Percentiles rank a stretch among this genome's conserved stretches.
These are phyloP conservation scores for Lamprotornis superbus DNA, from an alignment of 2,113 vertebrate genomes.

Conservation along the genomic window DNA sequence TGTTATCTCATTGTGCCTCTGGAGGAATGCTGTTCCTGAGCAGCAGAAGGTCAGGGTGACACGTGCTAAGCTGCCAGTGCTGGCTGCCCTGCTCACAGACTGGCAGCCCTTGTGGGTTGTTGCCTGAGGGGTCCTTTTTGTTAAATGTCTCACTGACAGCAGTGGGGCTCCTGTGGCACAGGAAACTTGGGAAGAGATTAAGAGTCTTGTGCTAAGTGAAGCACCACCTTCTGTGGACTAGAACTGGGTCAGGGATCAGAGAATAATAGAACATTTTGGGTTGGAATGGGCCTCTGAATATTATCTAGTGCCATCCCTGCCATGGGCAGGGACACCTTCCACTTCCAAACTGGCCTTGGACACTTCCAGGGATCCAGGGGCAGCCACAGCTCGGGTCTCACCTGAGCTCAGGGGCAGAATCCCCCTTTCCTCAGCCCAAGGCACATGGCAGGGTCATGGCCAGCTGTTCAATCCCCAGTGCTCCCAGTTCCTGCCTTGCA, in stretches of 20 bases:
- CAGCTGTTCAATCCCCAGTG: background rate
- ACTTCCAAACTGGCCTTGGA: background rate
- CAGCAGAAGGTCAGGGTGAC: background rate
- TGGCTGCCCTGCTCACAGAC: background rate
- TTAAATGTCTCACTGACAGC: background rate
- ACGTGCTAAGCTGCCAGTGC: background rate
- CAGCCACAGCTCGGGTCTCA: too few relatives aligned
- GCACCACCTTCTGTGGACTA: background rate
- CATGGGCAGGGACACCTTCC: background rate
- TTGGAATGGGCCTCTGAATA: background rate
- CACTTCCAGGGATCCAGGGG: background rate
- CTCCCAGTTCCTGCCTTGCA: background rate
- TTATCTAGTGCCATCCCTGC: background rate
- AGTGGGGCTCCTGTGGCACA: background rate
- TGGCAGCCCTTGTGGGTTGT: background rate
- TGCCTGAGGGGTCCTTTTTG: background rate
- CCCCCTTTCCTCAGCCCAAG: background rate
- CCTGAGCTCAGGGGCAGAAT: background rate
- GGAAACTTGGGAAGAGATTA: background rate
- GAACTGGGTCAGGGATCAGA: too few relatives aligned
- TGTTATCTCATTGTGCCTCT: background rate
- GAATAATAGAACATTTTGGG: rapidly evolving
- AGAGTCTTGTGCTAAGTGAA: background rate
- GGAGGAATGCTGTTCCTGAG: background rate
- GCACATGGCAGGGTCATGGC: rapidly evolving